Evolutionary conservation across 1,140 invertebrate genomes (phyloP).

Genomic region (Calosoma granatense): DNA sequence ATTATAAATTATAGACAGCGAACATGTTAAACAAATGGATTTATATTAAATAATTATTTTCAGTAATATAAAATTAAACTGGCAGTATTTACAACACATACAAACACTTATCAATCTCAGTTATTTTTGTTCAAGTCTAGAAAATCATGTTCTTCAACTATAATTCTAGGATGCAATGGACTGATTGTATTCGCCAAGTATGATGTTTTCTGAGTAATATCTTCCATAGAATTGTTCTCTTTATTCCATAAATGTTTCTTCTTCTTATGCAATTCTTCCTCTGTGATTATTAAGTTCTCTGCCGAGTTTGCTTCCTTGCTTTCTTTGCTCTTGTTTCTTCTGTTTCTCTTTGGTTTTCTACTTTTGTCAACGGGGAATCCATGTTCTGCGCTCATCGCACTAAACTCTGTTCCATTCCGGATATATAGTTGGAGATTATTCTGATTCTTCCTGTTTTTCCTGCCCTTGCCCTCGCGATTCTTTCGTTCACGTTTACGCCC

Average conservation of each 20-base stretch:
- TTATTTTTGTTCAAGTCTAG: not conserved
- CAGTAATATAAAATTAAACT: too few relatives aligned
- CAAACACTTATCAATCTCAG: too few relatives aligned
- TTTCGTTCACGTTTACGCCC: not conserved
- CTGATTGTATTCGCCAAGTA: slow-evolving; percentile 38
- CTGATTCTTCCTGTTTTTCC: not conserved
- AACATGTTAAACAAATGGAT: too few relatives aligned
- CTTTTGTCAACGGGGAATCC: not conserved
- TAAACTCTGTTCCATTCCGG: not conserved
- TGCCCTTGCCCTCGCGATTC: not conserved
- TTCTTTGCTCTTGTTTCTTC: slow-evolving; percentile 4
- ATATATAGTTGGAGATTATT: not conserved
- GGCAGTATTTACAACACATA: too few relatives aligned
- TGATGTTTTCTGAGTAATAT: slow-evolving; percentile 35
- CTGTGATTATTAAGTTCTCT: not conserved
- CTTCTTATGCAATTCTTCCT: not conserved
- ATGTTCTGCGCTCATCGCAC: not conserved
- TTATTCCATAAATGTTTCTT: slow-evolving; percentile 14
- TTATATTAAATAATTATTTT: too few relatives aligned
- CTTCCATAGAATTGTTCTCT: slow-evolving; percentile 25
- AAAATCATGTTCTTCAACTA: slow-evolving; percentile 37
- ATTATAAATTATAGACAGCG: too few relatives aligned
- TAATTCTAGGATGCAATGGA: slow-evolving; percentile 37
- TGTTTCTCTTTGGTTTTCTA: not conserved
- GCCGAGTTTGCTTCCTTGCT: not conserved